Evolutionary conservation across 2,888 invertebrate genomes (phyloP), one percentile per base, ranked within the genome.

Genomic region (Caenorhabditis doughertyi): DNA sequence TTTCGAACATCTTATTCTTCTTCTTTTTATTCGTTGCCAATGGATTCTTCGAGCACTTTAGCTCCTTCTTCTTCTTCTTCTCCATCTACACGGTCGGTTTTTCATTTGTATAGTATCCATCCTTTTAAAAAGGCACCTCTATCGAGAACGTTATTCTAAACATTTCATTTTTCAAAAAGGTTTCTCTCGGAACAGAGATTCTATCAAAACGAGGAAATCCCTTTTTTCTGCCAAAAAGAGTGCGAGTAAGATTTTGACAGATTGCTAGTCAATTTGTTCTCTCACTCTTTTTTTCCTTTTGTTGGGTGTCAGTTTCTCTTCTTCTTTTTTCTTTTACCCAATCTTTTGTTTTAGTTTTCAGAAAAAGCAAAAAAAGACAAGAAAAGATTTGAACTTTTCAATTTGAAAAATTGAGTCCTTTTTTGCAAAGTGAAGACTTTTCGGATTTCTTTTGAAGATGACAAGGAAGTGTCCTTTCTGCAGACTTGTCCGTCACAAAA

Each of bases 201-300:
- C 42, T 60, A 42, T 39, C 9, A 60, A 49, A 58, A 58, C n/a
- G 21, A 62, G 72, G 51, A 32, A 42, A 23, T 35, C 58, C 55
- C 35, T 16, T 27, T n/a, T 64, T 21, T 16, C 16, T 39, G 0
- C 18, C 44, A 39, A 58, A 58, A 67, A 74, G 18, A 47, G 8
- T 18, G 60, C 7, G 39, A 29, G 51, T 44, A 67, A 77, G 60
- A 77, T 68, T 77, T 77, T 77, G 77, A 77, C 77, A 68, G 60
- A 77, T 77, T 77, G 76, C 58, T 60, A 49, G 74, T 74, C 74
- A 65, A 74, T 73, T 74, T 67, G 56, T 74, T 74, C 60, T 35
- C 62, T 35, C 44, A 51, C 62, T 35, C 39, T 13, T 11, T 13
- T 39, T 39, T 29, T 21, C n/a, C 21, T 13, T 9, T 25, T 23